Percentiles rank a stretch among this genome's conserved stretches.
phyloP scores from a whole-genome alignment of 53 echinoderm and acorn worm species.

The Actinopyga echinites region DNA sequence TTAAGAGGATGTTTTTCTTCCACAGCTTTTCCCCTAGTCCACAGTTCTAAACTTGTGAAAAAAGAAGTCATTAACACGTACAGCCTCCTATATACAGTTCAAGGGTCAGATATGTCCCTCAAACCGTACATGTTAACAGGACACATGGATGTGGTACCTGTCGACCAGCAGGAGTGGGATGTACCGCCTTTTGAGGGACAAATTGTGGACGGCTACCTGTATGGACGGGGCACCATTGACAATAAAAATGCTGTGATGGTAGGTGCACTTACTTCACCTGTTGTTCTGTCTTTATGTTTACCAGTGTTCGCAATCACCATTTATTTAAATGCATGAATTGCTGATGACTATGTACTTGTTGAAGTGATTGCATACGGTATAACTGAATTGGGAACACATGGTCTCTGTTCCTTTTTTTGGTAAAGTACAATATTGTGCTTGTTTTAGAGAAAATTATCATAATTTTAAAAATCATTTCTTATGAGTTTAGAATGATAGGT shows the following conservation, averaged over 20 bases:
- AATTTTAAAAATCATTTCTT: no score
- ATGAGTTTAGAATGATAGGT: no score
- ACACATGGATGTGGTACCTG: conserved; percentile 97
- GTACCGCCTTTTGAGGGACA: conserved; percentile 87
- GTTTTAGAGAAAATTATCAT: no score
- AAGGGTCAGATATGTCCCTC: conserved; percentile 65
- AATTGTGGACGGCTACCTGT: conserved; percentile 84
- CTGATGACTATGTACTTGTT: no score
- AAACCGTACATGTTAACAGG: conserved; percentile 84
- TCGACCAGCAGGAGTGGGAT: conserved; percentile 79
- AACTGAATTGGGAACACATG: no score
- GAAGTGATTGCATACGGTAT: no score
- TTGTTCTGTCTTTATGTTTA: no score
- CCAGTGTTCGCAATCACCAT: no score
- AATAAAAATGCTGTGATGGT: conserved; percentile 92
- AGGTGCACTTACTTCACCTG: no score
- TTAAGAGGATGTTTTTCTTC: neutral
- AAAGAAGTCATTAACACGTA: conserved; percentile 68
- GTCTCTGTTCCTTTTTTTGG: no score
- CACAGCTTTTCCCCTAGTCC: conserved; percentile 79
- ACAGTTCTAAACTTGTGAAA: conserved; percentile 77
- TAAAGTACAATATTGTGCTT: no score
- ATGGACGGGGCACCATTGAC: conserved; percentile 94
- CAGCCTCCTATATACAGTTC: conserved; percentile 83
- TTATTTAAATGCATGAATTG: no score